A percentile compares a stretch with the other conserved stretches of the same genome.
These are phyloP conservation scores for Notodonta dromedarius DNA, from an alignment of 2,888 invertebrate genomes.

Conservation along the genomic window DNA sequence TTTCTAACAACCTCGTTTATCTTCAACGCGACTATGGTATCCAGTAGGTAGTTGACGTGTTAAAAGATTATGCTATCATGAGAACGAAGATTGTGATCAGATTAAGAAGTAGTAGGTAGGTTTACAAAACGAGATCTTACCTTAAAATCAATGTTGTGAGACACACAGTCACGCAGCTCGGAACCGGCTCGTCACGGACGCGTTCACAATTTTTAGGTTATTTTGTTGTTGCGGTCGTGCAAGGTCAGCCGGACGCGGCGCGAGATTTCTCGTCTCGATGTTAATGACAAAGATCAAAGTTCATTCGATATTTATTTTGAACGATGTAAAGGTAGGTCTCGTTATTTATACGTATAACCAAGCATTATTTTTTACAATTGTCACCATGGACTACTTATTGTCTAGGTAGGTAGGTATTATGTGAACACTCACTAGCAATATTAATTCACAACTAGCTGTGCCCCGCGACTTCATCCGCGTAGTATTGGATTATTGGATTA, in stretches of 20 bases:
- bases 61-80: background rate
- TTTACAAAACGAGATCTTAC: slow-evolving; percentile 30
- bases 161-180: slow-evolving; percentile 17
- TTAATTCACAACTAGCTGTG: too few relatives aligned
- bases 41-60: background rate
- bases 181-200: slow-evolving; percentile 28
- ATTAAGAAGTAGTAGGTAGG: slow-evolving; percentile 1
- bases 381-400: too few relatives aligned
- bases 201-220: slow-evolving; percentile 52
- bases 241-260: slow-evolving; percentile 39
- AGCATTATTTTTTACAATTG: too few relatives aligned
- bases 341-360: too few relatives aligned
- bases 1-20: slow-evolving; percentile 20
- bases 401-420: too few relatives aligned
- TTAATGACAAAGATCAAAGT: slow-evolving; percentile 25
- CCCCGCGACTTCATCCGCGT: too few relatives aligned
- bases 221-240: slow-evolving; percentile 41
- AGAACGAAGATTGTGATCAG: background rate
- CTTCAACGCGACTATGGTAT: slow-evolving; percentile 11
- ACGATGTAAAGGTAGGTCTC: background rate
- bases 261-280: slow-evolving; percentile 17
- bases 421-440: too few relatives aligned
- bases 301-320: slow-evolving; percentile 16
- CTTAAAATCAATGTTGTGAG: slow-evolving; percentile 20
- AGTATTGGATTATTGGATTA: too few relatives aligned